Evolutionary conservation across 2,888 invertebrate species (phyloP).

Genomic region (Latheticus oryzae): DNA sequence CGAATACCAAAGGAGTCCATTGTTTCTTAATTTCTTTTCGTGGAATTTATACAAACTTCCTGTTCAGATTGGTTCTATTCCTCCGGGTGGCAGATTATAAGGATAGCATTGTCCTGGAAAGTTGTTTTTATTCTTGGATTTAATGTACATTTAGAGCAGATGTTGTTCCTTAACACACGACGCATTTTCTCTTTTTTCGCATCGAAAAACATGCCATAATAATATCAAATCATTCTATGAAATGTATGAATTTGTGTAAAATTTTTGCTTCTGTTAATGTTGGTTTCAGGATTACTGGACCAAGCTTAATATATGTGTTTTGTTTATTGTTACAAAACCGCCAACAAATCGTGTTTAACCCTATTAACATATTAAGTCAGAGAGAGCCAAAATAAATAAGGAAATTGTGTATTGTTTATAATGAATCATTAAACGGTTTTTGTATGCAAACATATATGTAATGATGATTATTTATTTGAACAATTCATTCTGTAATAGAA

Average conservation of each 20-base stretch:
- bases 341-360: no score
- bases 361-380: no score
- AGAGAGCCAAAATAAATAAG: no score
- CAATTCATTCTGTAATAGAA: no score
- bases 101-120: slow-evolving; percentile 45
- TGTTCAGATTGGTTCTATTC: slow-evolving; percentile 55
- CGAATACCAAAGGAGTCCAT: slow-evolving; percentile 44
- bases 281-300: no score
- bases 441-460: no score
- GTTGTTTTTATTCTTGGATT: slow-evolving; percentile 38
- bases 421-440: no score
- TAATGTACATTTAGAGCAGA: slow-evolving; percentile 37
- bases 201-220: slow-evolving; percentile 29
- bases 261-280: no score
- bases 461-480: no score
- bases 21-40: slow-evolving; percentile 55
- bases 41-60: slow-evolving; percentile 53
- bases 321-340: no score
- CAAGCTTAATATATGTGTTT: no score
- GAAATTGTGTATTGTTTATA: no score
- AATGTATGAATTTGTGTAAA: slow-evolving; percentile 26
- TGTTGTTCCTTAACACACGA: slow-evolving; percentile 35
- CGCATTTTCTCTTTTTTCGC: slow-evolving; percentile 27
- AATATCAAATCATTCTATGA: slow-evolving; percentile 24
- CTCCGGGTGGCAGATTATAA: slow-evolving; percentile 50